Base-by-base conservation (phyloP, 35 echinoderm and acorn worm genomes). In the Eucidaris tribuloides region DNA sequence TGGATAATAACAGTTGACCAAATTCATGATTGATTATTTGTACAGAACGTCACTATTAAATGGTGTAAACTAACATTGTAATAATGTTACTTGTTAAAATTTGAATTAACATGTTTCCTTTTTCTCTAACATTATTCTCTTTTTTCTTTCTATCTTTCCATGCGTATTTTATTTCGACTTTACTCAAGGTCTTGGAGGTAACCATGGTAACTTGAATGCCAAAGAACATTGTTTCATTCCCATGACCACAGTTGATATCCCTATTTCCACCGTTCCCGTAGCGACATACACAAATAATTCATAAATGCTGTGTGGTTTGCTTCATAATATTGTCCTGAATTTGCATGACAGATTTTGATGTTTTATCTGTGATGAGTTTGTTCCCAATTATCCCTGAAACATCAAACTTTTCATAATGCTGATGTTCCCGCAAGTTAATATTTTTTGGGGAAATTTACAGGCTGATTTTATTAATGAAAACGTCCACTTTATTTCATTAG, bases 191-290 rank as follows among this genome's bases (percentile, higher is more conserved):
- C 37, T 32, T 74, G 37, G 34, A 74, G 27, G 20, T n/a, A 17
- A 74, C 9, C 17, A 44, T 9, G 68, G 68, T 74, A 74, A 74
- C 29, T 17, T 74, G 2, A 2, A 27, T 24, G 44, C 41, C 2
- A 43, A 42, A 9, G 68, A 74, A 42, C 68, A 74, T 3, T 74
- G 68, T 74, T 74, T 74, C 37, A 36, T 74, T 74, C 68, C 68
- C 22, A 22, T 74, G 9, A 35, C 68, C 1, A n/a, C 37, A 40
- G 35, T 74, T 44, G 68, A 74, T 74, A 44, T 74, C 44, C 68
- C 68, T 41, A 25, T 74, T 14, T 35, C 68, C 19, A 74, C 7
- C 14, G 44, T 74, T 14, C 61, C 61, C 5, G 30, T 7, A 29
- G 24, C n/a, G n/a, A n/a, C n/a, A n/a, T n/a, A n/a, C n/a, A 64